Conservation (phyloP, 2,113 vertebrate species). For the Thunnus maccoyii region DNA sequence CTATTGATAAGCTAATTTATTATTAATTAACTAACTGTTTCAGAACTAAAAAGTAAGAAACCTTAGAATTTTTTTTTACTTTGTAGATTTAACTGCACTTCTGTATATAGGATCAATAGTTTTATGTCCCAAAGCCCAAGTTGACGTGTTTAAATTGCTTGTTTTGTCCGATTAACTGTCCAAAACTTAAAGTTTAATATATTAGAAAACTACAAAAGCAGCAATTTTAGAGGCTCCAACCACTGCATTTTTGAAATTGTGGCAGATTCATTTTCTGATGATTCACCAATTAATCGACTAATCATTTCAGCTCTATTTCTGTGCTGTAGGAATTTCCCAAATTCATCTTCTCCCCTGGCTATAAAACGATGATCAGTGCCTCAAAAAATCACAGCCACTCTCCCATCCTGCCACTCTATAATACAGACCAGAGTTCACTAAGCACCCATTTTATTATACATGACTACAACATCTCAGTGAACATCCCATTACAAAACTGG, state of each 20-base stretch:
- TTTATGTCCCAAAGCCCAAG: not conserved
- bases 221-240: no score
- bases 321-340: not conserved
- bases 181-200: no score
- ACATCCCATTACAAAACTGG: conserved; percentile 35
- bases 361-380: not conserved
- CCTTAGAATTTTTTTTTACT: no score
- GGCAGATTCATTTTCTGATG: no score
- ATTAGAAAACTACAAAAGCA: no score
- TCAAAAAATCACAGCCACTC: not conserved
- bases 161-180: no score
- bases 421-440: not conserved
- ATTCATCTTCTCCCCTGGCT: not conserved
- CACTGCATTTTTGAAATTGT: no score
- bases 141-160: no score
- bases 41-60: not conserved
- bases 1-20: no score
- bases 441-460: conserved; percentile 22
- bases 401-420: not conserved
- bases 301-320: not conserved
- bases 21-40: not conserved
- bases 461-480: conserved; percentile 23
- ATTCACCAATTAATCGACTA: no score
- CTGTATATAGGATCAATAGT: not conserved
- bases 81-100: not conserved